These are phyloP conservation scores for Camponotus pennsylvanicus DNA, from an alignment of 1,140 invertebrate species.

Conservation along the genomic window DNA sequence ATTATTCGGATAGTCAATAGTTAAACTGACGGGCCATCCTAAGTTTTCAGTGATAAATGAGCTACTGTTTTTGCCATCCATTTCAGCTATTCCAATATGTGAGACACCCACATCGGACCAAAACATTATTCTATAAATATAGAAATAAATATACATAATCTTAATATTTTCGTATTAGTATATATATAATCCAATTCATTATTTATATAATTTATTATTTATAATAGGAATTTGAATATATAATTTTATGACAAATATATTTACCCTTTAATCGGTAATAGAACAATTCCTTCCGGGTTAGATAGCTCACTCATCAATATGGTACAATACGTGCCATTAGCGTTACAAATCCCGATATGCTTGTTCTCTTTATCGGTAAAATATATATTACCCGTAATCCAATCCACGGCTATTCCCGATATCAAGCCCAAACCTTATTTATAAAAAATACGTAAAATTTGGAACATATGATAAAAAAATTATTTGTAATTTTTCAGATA, in stretches of 20 bases:
- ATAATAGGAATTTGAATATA: background rate
- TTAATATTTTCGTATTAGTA: conserved; percentile 26
- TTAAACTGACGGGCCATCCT: conserved; percentile 95
- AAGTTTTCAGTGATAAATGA: conserved; percentile 86
- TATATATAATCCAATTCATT: background rate
- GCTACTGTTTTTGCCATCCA: conserved; percentile 92
- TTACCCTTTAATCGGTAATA: conserved; percentile 89
- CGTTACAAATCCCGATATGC: conserved; percentile 91
- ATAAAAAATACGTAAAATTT: background rate
- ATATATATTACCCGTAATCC: conserved; percentile 92
- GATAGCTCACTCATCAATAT: conserved; percentile 87
- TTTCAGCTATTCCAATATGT: conserved; percentile 91
- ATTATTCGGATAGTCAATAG: conserved; percentile 94
- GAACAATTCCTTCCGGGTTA: conserved; percentile 88
- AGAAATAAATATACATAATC: background rate
- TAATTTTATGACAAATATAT: background rate
- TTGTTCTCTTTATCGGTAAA: conserved; percentile 92
- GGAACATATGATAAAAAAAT: background rate
- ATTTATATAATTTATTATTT: too few relatives aligned
- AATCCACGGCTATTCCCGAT: conserved; percentile 93
- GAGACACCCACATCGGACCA: conserved; percentile 95
- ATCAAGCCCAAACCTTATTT: conserved; percentile 89
- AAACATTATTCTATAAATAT: conserved; percentile 89
- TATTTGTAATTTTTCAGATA: background rate
- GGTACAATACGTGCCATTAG: conserved; percentile 88